phyloP scores from a whole-genome alignment of 2,888 invertebrate species.

The Criorhina ranunculi region DNA sequence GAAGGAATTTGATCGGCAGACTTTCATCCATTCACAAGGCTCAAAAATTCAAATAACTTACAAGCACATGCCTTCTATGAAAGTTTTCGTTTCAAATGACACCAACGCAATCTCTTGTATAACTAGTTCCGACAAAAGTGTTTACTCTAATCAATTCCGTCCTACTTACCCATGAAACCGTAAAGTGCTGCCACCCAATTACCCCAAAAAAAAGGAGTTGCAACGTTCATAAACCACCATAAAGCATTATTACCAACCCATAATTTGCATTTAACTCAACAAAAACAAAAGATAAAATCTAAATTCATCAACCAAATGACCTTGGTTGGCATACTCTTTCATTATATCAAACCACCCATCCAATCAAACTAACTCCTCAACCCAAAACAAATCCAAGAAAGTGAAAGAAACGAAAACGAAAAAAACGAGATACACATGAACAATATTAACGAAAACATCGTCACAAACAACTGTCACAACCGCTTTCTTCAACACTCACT shows the following conservation, averaged over 20 bases:
- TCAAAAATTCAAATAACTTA: too few relatives aligned
- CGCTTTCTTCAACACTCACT: constrained; percentile 45
- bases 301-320: constrained; percentile 36
- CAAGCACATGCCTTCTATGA: too few relatives aligned
- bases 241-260: constrained; percentile 3
- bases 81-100: too few relatives aligned
- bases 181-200: too few relatives aligned
- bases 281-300: constrained; percentile 23
- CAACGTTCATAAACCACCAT: too few relatives aligned
- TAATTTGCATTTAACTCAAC: constrained; percentile 40
- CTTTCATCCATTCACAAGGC: too few relatives aligned
- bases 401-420: constrained; percentile 18
- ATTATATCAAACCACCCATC: constrained; percentile 11
- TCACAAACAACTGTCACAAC: constrained; percentile 18
- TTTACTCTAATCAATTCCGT: too few relatives aligned
- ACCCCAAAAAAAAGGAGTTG: too few relatives aligned
- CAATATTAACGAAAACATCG: not conserved
- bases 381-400: constrained; percentile 5
- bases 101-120: too few relatives aligned
- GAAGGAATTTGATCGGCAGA: too few relatives aligned
- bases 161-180: too few relatives aligned
- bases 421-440: not conserved
- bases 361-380: constrained; percentile 5
- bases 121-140: too few relatives aligned
- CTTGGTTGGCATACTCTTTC: constrained; percentile 35